A percentile compares a stretch with the other conserved stretches of the same genome.
phyloP scores from a whole-genome alignment of 2,888 invertebrate genomes.

The Phragmatobia fuliginosa region DNA sequence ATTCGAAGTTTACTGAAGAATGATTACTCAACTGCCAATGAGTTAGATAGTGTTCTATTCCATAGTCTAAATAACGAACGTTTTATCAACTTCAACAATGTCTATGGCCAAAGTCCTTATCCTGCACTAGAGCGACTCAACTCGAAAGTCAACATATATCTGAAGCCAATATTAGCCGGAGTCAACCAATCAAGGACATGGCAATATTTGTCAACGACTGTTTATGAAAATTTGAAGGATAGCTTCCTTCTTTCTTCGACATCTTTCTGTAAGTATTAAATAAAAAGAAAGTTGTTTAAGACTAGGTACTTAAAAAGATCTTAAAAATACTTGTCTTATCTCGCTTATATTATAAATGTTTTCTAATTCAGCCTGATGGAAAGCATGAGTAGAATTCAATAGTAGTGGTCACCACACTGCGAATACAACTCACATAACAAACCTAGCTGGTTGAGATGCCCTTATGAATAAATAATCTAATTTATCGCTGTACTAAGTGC shows the following conservation, averaged over 20 bases:
- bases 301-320: neutral
- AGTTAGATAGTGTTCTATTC: constrained; percentile 60
- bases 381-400: too few relatives aligned
- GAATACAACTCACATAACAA: too few relatives aligned
- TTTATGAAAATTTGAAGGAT: constrained; percentile 63
- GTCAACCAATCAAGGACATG: constrained; percentile 72
- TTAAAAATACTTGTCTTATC: neutral
- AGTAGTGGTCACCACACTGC: too few relatives aligned
- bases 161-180: constrained; percentile 71
- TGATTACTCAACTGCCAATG: constrained; percentile 58
- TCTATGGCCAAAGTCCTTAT: constrained; percentile 67
- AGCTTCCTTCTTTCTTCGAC: constrained; percentile 72
- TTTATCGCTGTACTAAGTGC: neutral
- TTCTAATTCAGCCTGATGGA: too few relatives aligned
- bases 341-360: too few relatives aligned
- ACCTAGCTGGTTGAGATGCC: too few relatives aligned
- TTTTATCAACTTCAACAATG: constrained; percentile 74
- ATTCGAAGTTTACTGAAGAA: constrained; percentile 61
- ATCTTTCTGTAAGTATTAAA: constrained; percentile 71
- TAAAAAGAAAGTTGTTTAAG: too few relatives aligned
- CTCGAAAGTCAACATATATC: constrained; percentile 66
- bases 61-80: constrained; percentile 58
- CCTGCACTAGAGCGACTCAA: constrained; percentile 60
- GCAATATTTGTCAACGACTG: constrained; percentile 65
- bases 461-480: too few relatives aligned